These are phyloP conservation scores for Tridacna crocea DNA, from an alignment of 2,888 invertebrate genomes.

Conservation along the genomic window DNA sequence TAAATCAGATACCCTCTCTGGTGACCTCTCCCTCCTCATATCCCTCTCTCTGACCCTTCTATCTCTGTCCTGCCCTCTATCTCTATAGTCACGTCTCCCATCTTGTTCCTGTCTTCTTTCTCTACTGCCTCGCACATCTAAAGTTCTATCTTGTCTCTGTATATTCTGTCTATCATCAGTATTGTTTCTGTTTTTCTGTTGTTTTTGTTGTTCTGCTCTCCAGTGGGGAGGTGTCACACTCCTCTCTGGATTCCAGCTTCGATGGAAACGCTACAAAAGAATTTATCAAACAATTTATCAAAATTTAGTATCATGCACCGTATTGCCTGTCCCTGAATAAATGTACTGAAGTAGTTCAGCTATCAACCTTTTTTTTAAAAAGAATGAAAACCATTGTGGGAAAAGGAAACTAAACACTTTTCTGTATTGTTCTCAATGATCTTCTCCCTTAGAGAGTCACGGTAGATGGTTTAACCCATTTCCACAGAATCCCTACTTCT, in stretches of 20 bases:
- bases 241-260: constrained; percentile 81
- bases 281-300: background rate
- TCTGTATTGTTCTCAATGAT: no score
- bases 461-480: no score
- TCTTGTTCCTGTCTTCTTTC: constrained; percentile 13
- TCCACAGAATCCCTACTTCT: no score
- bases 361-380: no score
- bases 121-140: background rate
- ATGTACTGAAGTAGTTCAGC: no score
- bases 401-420: no score
- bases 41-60: constrained; percentile 38
- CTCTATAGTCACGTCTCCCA: constrained; percentile 12
- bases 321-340: no score
- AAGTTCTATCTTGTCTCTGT: constrained; percentile 21
- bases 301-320: no score
- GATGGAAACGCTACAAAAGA: constrained; percentile 43
- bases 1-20: background rate
- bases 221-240: constrained; percentile 97
- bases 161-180: background rate
- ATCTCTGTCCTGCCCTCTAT: constrained; percentile 31
- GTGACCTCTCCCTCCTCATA: constrained; percentile 5
- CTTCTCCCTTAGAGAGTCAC: no score
- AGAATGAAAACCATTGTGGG: no score
- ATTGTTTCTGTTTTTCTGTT: constrained; percentile 43
- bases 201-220: constrained; percentile 85